These are phyloP conservation scores for Drosophila murphyi DNA, from an alignment of 1,140 invertebrate species.

Conservation along the genomic window DNA sequence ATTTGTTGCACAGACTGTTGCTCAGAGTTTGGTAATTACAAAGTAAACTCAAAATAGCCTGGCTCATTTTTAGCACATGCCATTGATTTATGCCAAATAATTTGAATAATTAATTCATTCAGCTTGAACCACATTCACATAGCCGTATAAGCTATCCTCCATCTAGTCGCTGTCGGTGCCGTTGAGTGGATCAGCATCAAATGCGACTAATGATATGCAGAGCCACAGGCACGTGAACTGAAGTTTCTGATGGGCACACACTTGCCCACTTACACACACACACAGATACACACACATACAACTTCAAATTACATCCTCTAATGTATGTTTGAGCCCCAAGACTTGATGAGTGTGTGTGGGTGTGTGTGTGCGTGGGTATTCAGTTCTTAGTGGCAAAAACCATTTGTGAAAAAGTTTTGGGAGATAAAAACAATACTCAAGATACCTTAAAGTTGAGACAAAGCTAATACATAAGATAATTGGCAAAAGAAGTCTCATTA, in stretches of 20 bases:
- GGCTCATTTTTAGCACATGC: slow-evolving; percentile 47
- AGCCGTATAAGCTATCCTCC: neutral
- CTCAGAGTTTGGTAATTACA: slow-evolving; percentile 30
- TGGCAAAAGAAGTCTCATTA: too few species aligned
- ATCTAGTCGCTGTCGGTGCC: neutral
- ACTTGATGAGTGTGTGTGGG: neutral
- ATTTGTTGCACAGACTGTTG: slow-evolving; percentile 2
- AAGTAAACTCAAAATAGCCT: slow-evolving; percentile 10
- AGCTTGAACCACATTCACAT: slow-evolving; percentile 8
- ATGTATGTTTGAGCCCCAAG: too few species aligned
- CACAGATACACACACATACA: neutral
- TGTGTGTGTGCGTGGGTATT: slow-evolving; percentile 4
- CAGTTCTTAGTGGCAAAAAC: neutral
- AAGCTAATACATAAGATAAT: too few species aligned
- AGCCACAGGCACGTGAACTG: slow-evolving; percentile 11
- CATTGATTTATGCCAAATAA: slow-evolving; percentile 57
- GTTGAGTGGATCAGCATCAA: slow-evolving; percentile 6
- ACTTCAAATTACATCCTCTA: neutral
- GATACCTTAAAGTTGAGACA: neutral
- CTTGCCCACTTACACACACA: neutral
- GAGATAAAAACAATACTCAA: neutral
- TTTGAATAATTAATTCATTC: slow-evolving; percentile 62
- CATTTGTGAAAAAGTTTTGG: neutral
- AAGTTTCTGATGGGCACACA: slow-evolving; percentile 6
- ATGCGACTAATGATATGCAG: slow-evolving; percentile 31